phyloP scores from a whole-genome alignment of 2,888 invertebrate species.

The Caenorhabditis zanzibari region DNA sequence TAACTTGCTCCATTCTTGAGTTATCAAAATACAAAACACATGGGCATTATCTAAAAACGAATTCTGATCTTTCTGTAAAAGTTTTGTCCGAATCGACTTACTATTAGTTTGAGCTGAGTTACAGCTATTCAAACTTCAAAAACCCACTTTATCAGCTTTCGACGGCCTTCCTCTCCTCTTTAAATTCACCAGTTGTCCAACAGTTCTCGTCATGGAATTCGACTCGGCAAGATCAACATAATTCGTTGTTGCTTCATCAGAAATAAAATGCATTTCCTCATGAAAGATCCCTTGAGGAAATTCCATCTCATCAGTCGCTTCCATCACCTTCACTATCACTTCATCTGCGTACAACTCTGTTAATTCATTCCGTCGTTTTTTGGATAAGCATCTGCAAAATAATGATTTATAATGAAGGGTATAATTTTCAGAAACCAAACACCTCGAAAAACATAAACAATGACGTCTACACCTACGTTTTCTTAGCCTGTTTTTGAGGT shows the following conservation, averaged over 20 bases:
- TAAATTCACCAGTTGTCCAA: conserved; percentile 43
- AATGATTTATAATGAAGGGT: neutral
- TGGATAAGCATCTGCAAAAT: conserved; percentile 55
- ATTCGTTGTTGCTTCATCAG: conserved; percentile 25
- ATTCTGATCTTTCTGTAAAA: too few relatives aligned
- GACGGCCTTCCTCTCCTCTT: conserved; percentile 44
- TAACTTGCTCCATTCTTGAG: too few relatives aligned
- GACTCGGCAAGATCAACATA: neutral
- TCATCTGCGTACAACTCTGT: conserved; percentile 49
- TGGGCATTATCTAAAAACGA: too few relatives aligned
- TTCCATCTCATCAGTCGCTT: conserved; percentile 20
- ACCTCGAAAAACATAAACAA: conserved; percentile 17
- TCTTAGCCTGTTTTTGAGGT: neutral
- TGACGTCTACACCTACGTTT: neutral
- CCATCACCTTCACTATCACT: conserved; percentile 18
- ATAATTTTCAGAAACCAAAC: neutral
- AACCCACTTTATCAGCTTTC: conserved; percentile 34
- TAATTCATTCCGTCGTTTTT: conserved; percentile 47
- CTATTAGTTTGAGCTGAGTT: too few relatives aligned
- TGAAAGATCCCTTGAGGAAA: conserved; percentile 36
- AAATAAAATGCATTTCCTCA: conserved; percentile 27
- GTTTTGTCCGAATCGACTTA: too few relatives aligned
- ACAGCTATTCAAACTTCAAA: too few relatives aligned
- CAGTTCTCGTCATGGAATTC: conserved; percentile 3
- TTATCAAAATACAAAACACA: too few relatives aligned